Conservation (phyloP, 1,140 invertebrate species). For the Ganaspis sp. region DNA sequence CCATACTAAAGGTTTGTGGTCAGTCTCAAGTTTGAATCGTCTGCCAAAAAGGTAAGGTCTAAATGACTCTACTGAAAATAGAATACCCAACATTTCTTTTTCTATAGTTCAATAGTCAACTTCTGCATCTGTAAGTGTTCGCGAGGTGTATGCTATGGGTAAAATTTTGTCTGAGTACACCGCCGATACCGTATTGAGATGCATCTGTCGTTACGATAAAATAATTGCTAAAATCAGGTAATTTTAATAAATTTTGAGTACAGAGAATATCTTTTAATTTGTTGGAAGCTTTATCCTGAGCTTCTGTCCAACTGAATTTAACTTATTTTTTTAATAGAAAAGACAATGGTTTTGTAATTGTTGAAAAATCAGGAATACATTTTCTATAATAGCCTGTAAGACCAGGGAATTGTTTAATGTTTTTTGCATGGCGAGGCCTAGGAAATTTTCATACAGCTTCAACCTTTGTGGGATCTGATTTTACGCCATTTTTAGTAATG, state of each 20-base stretch:
- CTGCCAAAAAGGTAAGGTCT: neutral
- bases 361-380: constrained; percentile 29
- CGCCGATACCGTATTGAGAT: neutral
- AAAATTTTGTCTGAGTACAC: too few species aligned
- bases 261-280: too few species aligned
- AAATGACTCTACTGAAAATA: neutral
- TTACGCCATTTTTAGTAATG: constrained; percentile 48
- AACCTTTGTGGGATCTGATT: constrained; percentile 55
- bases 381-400: constrained; percentile 51
- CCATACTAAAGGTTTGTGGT: neutral
- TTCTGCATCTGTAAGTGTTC: neutral
- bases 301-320: neutral
- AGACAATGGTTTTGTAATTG: constrained; percentile 17
- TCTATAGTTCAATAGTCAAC: neutral
- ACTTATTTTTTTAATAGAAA: constrained; percentile 31
- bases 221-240: too few species aligned
- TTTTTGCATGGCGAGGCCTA: constrained; percentile 41
- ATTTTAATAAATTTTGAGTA: too few species aligned
- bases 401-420: constrained; percentile 54
- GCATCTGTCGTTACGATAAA: constrained; percentile 26
- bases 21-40: neutral
- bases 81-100: too few species aligned
- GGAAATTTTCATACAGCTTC: constrained; percentile 51
- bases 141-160: too few species aligned
- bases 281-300: too few species aligned